Evolutionary conservation across 2,888 invertebrate species (phyloP).

Genomic region (Chorisops tibialis): DNA sequence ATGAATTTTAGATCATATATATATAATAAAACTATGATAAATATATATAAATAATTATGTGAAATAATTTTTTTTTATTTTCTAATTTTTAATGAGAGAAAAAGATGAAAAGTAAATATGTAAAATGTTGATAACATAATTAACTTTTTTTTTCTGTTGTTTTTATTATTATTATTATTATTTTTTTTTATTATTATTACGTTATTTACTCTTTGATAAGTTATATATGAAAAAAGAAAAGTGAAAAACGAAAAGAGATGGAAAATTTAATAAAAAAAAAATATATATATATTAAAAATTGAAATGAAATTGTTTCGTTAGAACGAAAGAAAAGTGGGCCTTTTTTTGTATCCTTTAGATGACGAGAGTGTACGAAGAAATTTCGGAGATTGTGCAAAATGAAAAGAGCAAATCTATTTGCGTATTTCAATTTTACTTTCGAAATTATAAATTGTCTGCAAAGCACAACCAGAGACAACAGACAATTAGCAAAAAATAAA

Average conservation of each 20-base stretch:
- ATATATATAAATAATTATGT: neutral
- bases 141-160: conserved; percentile 15
- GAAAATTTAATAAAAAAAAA: neutral
- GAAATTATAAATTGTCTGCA: conserved; percentile 9
- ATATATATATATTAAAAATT: conserved; percentile 9
- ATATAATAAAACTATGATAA: conserved; percentile 5
- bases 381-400: conserved; percentile 5
- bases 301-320: conserved; percentile 19
- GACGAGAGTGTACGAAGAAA: neutral
- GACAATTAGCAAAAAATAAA: neutral
- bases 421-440: conserved; percentile 6
- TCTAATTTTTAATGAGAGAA: conserved; percentile 9
- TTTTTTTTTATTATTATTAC: conserved; percentile 6
- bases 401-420: conserved; percentile 2
- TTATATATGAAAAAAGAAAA: neutral
- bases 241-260: conserved; percentile 3
- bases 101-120: conserved; percentile 5
- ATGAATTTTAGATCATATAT: conserved; percentile 18
- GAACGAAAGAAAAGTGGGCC: conserved; percentile 22
- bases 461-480: conserved; percentile 13
- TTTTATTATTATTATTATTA: conserved; percentile 17
- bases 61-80: conserved; percentile 12
- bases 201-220: conserved; percentile 12
- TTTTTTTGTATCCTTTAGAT: conserved; percentile 16
- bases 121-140: conserved; percentile 17